Evolutionary conservation across 1,140 invertebrate genomes (phyloP).

Genomic region (Lanistes nyassanus): DNA sequence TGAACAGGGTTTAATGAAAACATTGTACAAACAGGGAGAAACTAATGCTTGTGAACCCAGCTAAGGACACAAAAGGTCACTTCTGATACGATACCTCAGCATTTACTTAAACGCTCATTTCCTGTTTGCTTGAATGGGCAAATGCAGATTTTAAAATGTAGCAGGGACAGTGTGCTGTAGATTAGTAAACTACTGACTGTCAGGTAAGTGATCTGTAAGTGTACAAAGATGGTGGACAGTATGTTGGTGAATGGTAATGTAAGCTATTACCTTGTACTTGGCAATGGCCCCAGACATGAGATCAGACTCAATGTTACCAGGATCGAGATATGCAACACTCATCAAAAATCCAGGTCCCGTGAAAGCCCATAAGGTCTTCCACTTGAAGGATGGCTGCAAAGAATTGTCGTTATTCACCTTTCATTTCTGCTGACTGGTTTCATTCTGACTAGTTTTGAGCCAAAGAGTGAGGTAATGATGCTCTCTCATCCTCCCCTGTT

Average conservation of each 20-base stretch:
- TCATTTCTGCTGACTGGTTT: too few relatives aligned
- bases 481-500: too few relatives aligned
- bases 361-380: conserved; percentile 90
- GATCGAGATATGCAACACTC: conserved; percentile 93
- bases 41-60: background rate
- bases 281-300: conserved; percentile 84
- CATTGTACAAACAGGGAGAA: background rate
- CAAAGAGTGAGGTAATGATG: too few relatives aligned
- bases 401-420: background rate
- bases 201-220: background rate
- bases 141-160: too few relatives aligned
- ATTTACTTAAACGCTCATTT: too few relatives aligned
- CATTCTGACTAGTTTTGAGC: too few relatives aligned
- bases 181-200: background rate
- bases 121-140: too few relatives aligned
- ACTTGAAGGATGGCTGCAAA: conserved; percentile 74
- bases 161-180: background rate
- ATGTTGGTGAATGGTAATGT: background rate
- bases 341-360: conserved; percentile 92
- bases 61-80: too few relatives aligned
- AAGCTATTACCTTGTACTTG: conserved; percentile 77
- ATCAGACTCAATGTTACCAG: conserved; percentile 84
- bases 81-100: too few relatives aligned
- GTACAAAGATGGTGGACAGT: background rate
- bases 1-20: too few relatives aligned